These are phyloP conservation scores for Syrphus vitripennis DNA, from an alignment of 2,888 invertebrate genomes.

Conservation along the genomic window DNA sequence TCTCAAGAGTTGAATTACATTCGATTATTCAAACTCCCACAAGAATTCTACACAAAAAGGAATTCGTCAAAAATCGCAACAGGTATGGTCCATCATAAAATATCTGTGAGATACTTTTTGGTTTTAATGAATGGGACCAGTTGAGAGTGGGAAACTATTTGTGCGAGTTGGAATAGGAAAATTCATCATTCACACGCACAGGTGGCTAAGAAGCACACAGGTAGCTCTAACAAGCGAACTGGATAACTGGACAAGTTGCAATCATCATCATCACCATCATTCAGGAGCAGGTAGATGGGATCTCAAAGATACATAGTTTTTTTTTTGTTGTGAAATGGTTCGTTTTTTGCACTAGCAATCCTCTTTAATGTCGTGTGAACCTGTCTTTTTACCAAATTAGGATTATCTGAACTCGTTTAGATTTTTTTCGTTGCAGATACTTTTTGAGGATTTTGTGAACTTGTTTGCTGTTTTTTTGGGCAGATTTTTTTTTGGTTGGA, in stretches of 20 bases:
- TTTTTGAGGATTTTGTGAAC: slow-evolving; percentile 38
- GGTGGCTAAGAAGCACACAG: slow-evolving; percentile 48
- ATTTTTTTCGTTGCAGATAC: background rate
- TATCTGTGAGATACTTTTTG: slow-evolving; percentile 55
- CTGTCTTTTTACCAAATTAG: slow-evolving; percentile 48
- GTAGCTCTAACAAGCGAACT: slow-evolving; percentile 49
- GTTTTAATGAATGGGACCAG: slow-evolving; percentile 62
- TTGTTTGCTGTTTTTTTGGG: slow-evolving; percentile 10
- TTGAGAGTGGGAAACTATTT: slow-evolving; percentile 42
- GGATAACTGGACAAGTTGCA: slow-evolving; percentile 68
- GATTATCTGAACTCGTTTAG: slow-evolving; percentile 30
- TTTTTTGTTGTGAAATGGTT: slow-evolving; percentile 4
- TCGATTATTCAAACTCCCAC: slow-evolving; percentile 60
- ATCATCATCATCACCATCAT: slow-evolving; percentile 14
- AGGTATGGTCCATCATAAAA: slow-evolving; percentile 34
- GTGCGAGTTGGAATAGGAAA: slow-evolving; percentile 6
- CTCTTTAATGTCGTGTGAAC: slow-evolving; percentile 55
- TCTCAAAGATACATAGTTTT: slow-evolving; percentile 26
- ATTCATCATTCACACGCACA: slow-evolving; percentile 68
- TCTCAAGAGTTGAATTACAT: slow-evolving; percentile 67
- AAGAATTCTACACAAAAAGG: background rate
- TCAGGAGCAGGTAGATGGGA: slow-evolving; percentile 55
- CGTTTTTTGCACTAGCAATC: slow-evolving; percentile 23
- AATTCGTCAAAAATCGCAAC: slow-evolving; percentile 61
- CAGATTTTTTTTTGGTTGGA: slow-evolving; percentile 25